phyloP scores from a whole-genome alignment of 2,797 vertebrate genomes.

The Enteromius mattozi region DNA sequence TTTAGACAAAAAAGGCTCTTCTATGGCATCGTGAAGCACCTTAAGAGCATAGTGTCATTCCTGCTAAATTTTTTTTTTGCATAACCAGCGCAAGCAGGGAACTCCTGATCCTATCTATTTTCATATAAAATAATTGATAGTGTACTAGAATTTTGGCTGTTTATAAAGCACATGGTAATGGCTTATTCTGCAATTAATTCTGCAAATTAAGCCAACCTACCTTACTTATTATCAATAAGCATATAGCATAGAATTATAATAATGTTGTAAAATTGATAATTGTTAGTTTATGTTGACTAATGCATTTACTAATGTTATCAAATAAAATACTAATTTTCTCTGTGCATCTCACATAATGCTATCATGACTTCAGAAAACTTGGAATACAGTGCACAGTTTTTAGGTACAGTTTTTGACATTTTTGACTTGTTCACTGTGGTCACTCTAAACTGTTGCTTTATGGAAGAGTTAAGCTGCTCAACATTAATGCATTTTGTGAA shows the following conservation, averaged over 20 bases:
- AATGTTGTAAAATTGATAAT: neutral
- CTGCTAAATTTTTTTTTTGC: neutral
- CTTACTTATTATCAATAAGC: too few relatives aligned
- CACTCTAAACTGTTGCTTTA: neutral
- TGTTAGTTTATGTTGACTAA: neutral
- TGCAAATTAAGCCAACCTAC: too few relatives aligned
- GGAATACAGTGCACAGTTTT: neutral
- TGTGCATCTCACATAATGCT: neutral
- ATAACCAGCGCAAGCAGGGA: neutral
- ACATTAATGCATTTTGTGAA: neutral
- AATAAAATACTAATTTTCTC: neutral
- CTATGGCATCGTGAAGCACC: too few relatives aligned
- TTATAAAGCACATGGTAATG: too few relatives aligned
- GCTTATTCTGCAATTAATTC: too few relatives aligned
- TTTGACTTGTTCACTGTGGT: neutral
- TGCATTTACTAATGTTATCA: neutral
- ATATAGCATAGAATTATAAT: too few relatives aligned
- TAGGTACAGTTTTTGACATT: neutral
- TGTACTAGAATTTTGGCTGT: neutral
- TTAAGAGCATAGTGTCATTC: neutral
- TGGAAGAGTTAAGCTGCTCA: neutral
- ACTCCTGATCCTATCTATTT: neutral
- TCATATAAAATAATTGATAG: neutral
- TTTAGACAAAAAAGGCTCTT: too few relatives aligned
- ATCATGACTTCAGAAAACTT: neutral